Percentiles rank a stretch among this genome's conserved stretches.
phyloP scores from a whole-genome alignment of 2,113 vertebrate species.

The Nestor notabilis region DNA sequence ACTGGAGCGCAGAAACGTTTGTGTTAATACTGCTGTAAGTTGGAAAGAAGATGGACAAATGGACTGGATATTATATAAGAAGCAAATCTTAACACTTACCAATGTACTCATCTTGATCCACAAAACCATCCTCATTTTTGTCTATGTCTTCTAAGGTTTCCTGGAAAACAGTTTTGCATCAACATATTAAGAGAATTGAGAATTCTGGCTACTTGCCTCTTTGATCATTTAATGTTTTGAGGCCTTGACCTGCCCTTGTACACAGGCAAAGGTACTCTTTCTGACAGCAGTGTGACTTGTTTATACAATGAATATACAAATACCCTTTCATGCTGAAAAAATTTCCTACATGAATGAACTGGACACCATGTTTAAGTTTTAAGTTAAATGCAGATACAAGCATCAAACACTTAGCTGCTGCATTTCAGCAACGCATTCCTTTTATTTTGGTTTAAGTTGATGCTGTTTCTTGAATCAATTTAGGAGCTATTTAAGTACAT shows the following conservation, averaged over 20 bases:
- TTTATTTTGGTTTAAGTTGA: background rate
- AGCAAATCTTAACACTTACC: constrained; percentile 75
- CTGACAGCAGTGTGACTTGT: background rate
- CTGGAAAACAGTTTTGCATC: constrained; percentile 71
- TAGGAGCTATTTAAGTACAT: background rate
- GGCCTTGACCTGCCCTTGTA: background rate
- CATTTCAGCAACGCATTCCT: background rate
- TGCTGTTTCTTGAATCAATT: background rate
- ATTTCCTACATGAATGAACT: background rate
- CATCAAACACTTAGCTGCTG: background rate
- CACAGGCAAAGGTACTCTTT: background rate
- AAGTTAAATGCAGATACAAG: background rate
- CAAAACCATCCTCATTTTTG: constrained; percentile 91
- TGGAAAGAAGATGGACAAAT: background rate
- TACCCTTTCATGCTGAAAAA: background rate
- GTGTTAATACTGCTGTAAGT: background rate
- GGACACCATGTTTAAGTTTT: background rate
- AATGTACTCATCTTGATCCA: constrained; percentile 97
- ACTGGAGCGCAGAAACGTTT: background rate
- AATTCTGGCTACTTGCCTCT: background rate
- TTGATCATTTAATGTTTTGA: background rate
- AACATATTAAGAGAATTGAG: background rate
- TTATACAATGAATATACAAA: background rate
- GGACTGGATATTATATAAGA: background rate
- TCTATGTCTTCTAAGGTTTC: constrained; percentile 98